A percentile compares a stretch with the other conserved stretches of the same genome.
Evolutionary conservation across 2,888 invertebrate genomes (phyloP).

Genomic region (Apotomis capreana): DNA sequence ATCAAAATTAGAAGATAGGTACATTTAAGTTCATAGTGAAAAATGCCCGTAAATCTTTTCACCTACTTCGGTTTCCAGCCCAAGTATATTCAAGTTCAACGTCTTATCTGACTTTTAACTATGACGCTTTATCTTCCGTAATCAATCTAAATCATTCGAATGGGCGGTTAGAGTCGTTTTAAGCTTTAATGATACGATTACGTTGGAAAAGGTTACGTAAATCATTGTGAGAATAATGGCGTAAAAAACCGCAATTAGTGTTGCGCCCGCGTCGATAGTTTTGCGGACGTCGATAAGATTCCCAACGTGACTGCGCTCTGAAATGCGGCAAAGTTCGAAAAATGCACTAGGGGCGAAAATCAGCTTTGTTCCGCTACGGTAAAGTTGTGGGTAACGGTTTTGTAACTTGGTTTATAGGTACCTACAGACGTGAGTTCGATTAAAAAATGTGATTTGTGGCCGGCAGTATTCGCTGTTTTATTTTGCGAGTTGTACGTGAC

Average conservation of each 20-base stretch:
- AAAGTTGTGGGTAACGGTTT: slow-evolving; percentile 44
- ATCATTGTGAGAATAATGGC: slow-evolving; percentile 74
- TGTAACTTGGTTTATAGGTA: slow-evolving; percentile 52
- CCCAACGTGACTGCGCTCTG: slow-evolving; percentile 74
- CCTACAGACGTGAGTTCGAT: slow-evolving; percentile 79
- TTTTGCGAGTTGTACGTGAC: slow-evolving; percentile 76
- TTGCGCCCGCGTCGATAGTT: slow-evolving; percentile 78
- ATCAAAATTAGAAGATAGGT: no score
- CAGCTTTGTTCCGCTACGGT: slow-evolving; percentile 47
- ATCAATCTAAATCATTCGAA: slow-evolving; percentile 74
- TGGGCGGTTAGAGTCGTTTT: slow-evolving; percentile 69
- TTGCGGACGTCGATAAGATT: slow-evolving; percentile 77
- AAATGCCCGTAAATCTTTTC: neutral
- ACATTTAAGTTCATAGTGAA: no score
- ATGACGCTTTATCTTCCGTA: slow-evolving; percentile 54
- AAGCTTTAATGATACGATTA: slow-evolving; percentile 74
- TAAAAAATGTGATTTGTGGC: slow-evolving; percentile 83
- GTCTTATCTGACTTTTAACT: slow-evolving; percentile 42
- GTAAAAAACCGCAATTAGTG: slow-evolving; percentile 79
- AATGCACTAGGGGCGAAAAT: slow-evolving; percentile 46
- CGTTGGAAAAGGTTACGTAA: slow-evolving; percentile 67
- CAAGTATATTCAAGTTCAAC: neutral
- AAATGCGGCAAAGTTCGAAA: slow-evolving; percentile 60
- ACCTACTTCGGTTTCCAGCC: neutral
- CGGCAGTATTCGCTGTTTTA: slow-evolving; percentile 74